Conservation (phyloP, 1,140 invertebrate species). For the Bathynomus jamesi region DNA sequence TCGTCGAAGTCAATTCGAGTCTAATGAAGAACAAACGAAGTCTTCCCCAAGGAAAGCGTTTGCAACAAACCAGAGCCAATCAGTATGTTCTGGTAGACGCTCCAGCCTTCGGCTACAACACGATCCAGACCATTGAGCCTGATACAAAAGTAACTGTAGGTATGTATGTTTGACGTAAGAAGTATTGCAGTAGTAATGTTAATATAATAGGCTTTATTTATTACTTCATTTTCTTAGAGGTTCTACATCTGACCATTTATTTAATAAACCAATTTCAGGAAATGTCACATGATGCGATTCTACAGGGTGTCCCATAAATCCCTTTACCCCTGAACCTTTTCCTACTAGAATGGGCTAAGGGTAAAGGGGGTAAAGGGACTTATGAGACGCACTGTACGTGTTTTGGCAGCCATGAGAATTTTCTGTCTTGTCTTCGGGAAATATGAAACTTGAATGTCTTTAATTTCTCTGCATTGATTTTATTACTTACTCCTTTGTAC, state of each 20-base stretch:
- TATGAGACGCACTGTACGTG: too few relatives aligned
- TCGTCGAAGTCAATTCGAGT: conserved; percentile 6
- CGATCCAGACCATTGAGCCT: background rate
- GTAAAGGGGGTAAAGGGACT: too few relatives aligned
- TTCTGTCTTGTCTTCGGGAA: background rate
- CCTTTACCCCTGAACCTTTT: too few relatives aligned
- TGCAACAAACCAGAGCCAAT: background rate
- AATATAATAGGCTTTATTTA: background rate
- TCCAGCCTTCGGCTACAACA: conserved; percentile 6
- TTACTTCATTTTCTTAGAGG: background rate
- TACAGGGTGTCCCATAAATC: too few relatives aligned
- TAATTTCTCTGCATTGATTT: background rate
- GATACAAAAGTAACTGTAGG: conserved; percentile 6
- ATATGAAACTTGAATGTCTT: background rate
- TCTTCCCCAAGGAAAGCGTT: background rate
- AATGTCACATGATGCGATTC: background rate
- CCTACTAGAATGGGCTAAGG: too few relatives aligned
- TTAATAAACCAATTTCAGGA: background rate
- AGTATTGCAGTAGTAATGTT: background rate
- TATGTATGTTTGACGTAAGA: background rate
- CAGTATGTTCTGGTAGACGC: conserved; percentile 6
- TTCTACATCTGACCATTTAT: background rate
- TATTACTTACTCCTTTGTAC: background rate
- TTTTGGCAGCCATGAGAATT: background rate
- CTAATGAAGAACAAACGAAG: background rate